phyloP scores from a whole-genome alignment of 2,888 invertebrate genomes.

The Bellardia pandia region DNA sequence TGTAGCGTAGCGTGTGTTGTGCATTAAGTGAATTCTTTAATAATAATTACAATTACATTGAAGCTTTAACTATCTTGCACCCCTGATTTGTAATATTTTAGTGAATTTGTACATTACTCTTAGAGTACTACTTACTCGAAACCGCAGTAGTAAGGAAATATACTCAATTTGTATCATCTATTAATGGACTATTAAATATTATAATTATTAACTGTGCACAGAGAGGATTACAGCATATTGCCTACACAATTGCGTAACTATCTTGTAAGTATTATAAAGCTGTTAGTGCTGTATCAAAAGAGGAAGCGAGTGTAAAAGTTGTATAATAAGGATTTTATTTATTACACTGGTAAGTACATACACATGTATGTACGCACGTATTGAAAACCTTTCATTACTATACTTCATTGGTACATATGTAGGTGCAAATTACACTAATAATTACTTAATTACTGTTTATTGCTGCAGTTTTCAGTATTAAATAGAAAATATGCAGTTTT shows the following conservation, averaged over 20 bases:
- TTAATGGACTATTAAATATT: background rate
- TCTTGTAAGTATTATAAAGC: slow-evolving; percentile 38
- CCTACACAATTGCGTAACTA: slow-evolving; percentile 41
- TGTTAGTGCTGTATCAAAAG: background rate
- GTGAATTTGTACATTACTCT: background rate
- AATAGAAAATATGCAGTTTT: too few species aligned
- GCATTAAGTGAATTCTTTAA: slow-evolving; percentile 38
- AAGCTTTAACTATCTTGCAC: slow-evolving; percentile 1
- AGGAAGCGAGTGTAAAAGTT: too few species aligned
- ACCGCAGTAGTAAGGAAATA: background rate
- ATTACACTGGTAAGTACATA: too few species aligned
- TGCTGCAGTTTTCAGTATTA: too few species aligned
- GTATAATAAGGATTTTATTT: too few species aligned
- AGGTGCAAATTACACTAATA: too few species aligned
- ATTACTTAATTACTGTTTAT: too few species aligned
- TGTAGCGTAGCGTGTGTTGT: slow-evolving; percentile 25
- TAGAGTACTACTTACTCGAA: background rate
- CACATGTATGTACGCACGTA: too few species aligned
- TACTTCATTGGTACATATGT: too few species aligned
- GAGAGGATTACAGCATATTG: slow-evolving; percentile 57
- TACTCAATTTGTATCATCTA: slow-evolving; percentile 10
- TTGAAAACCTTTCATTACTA: too few species aligned
- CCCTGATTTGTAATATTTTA: background rate
- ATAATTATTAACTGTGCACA: background rate
- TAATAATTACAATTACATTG: slow-evolving; percentile 38